Base-by-base conservation (phyloP, 2,888 invertebrate species). In the Perizoma flavofasciatum region DNA sequence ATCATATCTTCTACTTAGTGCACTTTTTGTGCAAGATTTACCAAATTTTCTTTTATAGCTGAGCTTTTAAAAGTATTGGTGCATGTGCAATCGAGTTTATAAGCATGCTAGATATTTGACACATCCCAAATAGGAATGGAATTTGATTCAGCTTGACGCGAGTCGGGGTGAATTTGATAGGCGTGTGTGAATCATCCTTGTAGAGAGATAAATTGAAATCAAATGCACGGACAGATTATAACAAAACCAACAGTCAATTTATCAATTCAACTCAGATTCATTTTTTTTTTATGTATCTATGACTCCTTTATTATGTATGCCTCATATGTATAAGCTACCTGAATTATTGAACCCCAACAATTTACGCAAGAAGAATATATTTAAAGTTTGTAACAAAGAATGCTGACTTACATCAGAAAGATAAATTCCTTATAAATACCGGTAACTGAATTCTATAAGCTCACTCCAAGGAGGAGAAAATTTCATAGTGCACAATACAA, bases 401-500 rank as follows among this genome's bases (percentile, higher is more conserved):
- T 45, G 4, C 11, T 37, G 22, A 3, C 48, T 43, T 10, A 10
- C 55, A 32, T n/a, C 34, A 49, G 10, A 45, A 48, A 37, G 6
- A 37, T 41, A 53, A 56, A 61, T 61, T 53, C 43, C n/a, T 52
- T 6, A 45, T 34, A 10, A 49, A 58, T 51, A 54, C 33, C 49
- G 35, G 49, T 51, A 61, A 47, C 43, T 45, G 54, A 77, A 70
- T 73, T 77, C 71, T 78, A 73, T 84, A 85, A 86, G 83, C 82
- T 84, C 71, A 75, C 72, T 74, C 74, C 73, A 80, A 86, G 81
- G 79, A 83, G 72, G 79, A 82, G 83, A 79, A 88, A 83, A 81
- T 85, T 85, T 86, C 78, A 77, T 79, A 85, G 81, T 81, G 81
- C 81, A 86, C 83, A 86, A 86, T 86, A 86, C 85, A 85, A 83